Evolutionary conservation across 2,888 invertebrate genomes (phyloP).

Genomic region (Drosophila buzzatii): DNA sequence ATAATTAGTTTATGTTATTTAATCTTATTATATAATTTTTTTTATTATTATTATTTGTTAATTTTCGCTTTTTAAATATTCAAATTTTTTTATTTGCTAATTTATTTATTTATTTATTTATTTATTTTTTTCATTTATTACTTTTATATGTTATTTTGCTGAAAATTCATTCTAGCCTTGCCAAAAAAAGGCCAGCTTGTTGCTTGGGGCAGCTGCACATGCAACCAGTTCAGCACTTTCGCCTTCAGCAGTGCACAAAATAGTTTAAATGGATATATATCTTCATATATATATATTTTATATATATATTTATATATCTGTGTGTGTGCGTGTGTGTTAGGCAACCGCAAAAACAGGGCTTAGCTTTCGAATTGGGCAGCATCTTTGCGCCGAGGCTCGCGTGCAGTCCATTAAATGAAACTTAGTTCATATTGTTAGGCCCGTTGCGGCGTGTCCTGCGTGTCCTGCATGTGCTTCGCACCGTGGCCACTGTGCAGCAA

Average conservation of each 20-base stretch:
- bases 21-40: too few relatives aligned
- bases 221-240: constrained; percentile 52
- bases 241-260: constrained; percentile 35
- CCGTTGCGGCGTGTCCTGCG: constrained; percentile 20
- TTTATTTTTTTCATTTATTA: too few relatives aligned
- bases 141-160: too few relatives aligned
- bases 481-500: not conserved
- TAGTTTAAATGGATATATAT: not conserved
- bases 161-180: too few relatives aligned
- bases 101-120: too few relatives aligned
- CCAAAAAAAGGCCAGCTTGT: constrained; percentile 10
- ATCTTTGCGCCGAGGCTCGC: constrained; percentile 21
- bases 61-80: too few relatives aligned
- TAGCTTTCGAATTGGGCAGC: constrained; percentile 33
- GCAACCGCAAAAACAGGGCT: constrained; percentile 56
- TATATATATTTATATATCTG: constrained; percentile 8
- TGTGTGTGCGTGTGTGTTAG: constrained; percentile 26
- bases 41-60: too few relatives aligned
- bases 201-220: constrained; percentile 39
- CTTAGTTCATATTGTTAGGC: constrained; percentile 75
- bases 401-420: constrained; percentile 80
- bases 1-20: too few relatives aligned
- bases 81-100: too few relatives aligned
- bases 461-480: constrained; percentile 18
- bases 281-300: constrained; percentile 2